Conservation (phyloP, 2,888 invertebrate species). For the Diabrotica balteata region DNA sequence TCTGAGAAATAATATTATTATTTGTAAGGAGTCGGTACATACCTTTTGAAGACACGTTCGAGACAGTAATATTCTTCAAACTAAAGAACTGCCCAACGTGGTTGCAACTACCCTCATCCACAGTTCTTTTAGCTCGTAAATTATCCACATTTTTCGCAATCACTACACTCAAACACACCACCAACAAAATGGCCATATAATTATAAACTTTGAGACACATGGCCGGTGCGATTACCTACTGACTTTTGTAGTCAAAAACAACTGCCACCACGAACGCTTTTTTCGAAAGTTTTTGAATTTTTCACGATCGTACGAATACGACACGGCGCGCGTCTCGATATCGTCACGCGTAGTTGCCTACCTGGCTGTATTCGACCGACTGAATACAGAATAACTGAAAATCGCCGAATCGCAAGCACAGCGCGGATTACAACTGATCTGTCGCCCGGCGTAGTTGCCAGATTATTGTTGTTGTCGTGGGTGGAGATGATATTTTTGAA, state of each 20-base stretch:
- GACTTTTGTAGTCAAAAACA: not conserved
- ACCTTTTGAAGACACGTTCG: conserved; percentile 40
- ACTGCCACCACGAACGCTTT: conserved; percentile 4
- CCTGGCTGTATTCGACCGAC: conserved; percentile 31
- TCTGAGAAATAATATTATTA: not conserved
- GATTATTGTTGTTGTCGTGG: not conserved
- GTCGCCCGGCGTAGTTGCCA: conserved; percentile 27
- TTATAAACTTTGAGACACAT: not conserved
- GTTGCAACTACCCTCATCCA: conserved; percentile 40
- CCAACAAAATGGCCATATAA: conserved; percentile 28
- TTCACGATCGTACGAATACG: conserved; percentile 10
- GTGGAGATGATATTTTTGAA: not conserved
- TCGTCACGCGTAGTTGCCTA: conserved; percentile 5
- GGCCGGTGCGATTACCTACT: not conserved
- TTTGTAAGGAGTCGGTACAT: not conserved
- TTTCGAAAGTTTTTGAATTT: conserved; percentile 14
- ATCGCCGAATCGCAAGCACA: conserved; percentile 31
- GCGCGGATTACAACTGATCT: conserved; percentile 36
- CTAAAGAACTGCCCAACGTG: conserved; percentile 46
- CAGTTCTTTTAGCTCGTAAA: conserved; percentile 36
- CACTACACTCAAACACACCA: conserved; percentile 46
- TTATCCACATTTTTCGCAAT: conserved; percentile 46
- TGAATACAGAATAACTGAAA: conserved; percentile 34
- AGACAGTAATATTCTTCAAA: conserved; percentile 45
- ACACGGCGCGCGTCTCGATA: conserved; percentile 11